A percentile compares a stretch with the other conserved stretches of the same genome.
Evolutionary conservation across 1,140 invertebrate species (phyloP).

Genomic region (Drosophila albomicans): DNA sequence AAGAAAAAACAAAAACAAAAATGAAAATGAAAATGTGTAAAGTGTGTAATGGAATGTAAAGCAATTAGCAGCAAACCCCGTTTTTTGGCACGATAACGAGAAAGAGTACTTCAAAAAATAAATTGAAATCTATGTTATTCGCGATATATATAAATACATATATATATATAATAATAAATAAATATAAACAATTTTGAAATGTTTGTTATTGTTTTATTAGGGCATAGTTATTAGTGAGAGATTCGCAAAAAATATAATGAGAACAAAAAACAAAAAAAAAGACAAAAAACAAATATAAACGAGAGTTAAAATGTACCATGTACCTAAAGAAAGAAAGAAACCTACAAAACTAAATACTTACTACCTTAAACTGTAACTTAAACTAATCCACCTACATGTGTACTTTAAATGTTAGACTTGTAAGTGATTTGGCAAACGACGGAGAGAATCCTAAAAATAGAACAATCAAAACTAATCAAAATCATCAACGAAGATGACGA

Average conservation of each 20-base stretch:
- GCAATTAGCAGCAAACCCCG: constrained; percentile 11
- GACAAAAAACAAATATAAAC: constrained; percentile 23
- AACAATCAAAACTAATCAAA: neutral
- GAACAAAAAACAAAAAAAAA: neutral
- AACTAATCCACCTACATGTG: constrained; percentile 12
- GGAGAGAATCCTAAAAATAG: neutral
- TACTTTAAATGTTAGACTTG: constrained; percentile 25
- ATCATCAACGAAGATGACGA: constrained; percentile 8
- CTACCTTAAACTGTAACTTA: constrained; percentile 5
- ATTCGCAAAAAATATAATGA: neutral
- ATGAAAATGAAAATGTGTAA: constrained; percentile 9
- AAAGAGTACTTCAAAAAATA: neutral
- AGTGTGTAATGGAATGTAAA: constrained; percentile 24
- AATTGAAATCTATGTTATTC: constrained; percentile 22
- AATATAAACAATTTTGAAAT: constrained; percentile 20
- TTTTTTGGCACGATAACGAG: constrained; percentile 6
- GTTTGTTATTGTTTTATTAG: constrained; percentile 46
- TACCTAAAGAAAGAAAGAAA: constrained; percentile 28
- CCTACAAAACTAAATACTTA: constrained; percentile 16
- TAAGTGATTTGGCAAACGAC: constrained; percentile 4
- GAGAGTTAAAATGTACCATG: constrained; percentile 54
- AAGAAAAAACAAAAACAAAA: no score
- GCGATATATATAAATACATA: constrained; percentile 39
- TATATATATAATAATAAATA: constrained; percentile 58
- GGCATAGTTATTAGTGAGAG: constrained; percentile 16